Evolutionary conservation across 2,797 vertebrate genomes (phyloP).

Genomic region (Rhynchonycteris naso): DNA sequence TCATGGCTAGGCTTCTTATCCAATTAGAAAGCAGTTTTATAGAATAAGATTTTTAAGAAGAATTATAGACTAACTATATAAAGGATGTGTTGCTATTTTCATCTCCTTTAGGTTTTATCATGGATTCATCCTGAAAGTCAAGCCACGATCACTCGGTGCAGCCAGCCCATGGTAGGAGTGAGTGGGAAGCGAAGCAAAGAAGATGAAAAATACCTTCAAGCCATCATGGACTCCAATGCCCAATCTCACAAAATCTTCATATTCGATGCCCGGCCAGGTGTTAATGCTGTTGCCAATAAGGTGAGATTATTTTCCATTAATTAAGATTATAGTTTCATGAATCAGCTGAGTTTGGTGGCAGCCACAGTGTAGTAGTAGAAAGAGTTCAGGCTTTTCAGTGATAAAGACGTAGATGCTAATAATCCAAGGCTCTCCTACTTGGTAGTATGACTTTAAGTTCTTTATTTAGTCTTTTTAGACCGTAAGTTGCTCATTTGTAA

Average conservation of each 20-base stretch:
- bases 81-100: not conserved
- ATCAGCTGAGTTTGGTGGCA: not conserved
- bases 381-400: not conserved
- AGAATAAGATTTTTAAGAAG: not conserved
- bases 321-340: not conserved
- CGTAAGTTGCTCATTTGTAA: not conserved
- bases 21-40: not conserved
- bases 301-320: conserved; percentile 80
- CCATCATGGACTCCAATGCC: conserved; percentile 98
- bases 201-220: conserved; percentile 97
- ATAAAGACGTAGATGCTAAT: not conserved
- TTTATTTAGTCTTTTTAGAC: not conserved
- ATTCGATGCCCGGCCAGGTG: conserved; percentile 96
- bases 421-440: not conserved
- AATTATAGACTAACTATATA: not conserved
- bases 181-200: conserved; percentile 97
- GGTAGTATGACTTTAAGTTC: not conserved
- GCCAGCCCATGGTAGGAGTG: conserved; percentile 97
- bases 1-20: not conserved
- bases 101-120: conserved; percentile 91
- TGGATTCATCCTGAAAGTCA: conserved; percentile 99
- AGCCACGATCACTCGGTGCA: conserved; percentile 95
- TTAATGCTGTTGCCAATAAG: conserved; percentile 98
- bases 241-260: conserved; percentile 99
- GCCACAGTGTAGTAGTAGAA: not conserved